Percentiles rank a stretch among this genome's conserved stretches.
These are phyloP conservation scores for Matsumyia berberina DNA, from an alignment of 2,888 invertebrate species.

Conservation along the genomic window DNA sequence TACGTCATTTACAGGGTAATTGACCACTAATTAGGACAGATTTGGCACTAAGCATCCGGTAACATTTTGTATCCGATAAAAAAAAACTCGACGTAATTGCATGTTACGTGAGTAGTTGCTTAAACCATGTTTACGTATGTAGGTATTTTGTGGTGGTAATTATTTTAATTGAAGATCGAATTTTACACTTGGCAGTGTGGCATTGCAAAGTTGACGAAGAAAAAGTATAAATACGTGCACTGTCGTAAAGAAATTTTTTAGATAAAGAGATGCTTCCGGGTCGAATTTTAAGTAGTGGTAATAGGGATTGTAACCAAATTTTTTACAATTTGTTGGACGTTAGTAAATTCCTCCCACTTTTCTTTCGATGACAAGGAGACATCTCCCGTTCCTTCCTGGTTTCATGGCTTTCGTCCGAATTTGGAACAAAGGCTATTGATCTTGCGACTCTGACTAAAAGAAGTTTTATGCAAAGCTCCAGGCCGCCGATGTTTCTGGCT, in stretches of 20 bases:
- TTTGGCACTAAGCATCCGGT: conserved; percentile 51
- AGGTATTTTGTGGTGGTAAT: conserved; percentile 7
- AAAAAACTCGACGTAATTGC: not conserved
- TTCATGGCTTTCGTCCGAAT: too few species aligned
- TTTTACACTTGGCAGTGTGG: conserved; percentile 20
- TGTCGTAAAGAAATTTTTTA: not conserved
- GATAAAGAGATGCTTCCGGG: conserved; percentile 3
- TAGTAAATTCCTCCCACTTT: too few species aligned
- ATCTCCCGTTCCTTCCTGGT: too few species aligned
- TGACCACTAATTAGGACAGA: conserved; percentile 46
- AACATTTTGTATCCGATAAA: conserved; percentile 3
- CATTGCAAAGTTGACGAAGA: not conserved
- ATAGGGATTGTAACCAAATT: not conserved
- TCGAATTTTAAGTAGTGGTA: not conserved
- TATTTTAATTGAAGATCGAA: conserved; percentile 19
- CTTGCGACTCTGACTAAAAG: too few species aligned
- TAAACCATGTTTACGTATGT: not conserved
- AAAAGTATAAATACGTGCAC: not conserved
- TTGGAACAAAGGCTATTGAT: too few species aligned
- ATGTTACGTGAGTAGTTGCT: conserved; percentile 9
- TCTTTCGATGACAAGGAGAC: too few species aligned
- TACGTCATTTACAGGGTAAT: conserved; percentile 39
- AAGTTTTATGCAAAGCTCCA: too few species aligned
- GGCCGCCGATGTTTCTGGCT: too few species aligned
- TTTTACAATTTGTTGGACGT: not conserved